phyloP scores from a whole-genome alignment of 2,797 vertebrate genomes.

The Coreius guichenoti region DNA sequence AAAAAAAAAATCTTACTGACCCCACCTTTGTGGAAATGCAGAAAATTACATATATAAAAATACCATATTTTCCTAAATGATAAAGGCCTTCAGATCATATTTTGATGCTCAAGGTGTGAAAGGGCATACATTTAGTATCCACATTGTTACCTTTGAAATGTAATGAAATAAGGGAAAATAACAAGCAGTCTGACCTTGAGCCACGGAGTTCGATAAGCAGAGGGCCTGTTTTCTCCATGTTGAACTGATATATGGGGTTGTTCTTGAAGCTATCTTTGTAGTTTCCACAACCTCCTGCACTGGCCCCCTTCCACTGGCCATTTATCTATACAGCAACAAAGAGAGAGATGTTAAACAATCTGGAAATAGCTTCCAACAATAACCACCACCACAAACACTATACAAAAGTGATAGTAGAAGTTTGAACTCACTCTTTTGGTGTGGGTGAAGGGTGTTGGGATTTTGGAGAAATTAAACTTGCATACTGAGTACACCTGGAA shows the following conservation, averaged over 20 bases:
- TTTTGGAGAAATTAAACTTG: constrained; percentile 96
- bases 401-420: not conserved
- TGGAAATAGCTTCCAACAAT: not conserved
- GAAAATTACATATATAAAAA: not conserved
- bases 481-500: constrained; percentile 91
- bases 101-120: not conserved
- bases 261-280: constrained; percentile 93
- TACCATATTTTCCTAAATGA: not conserved
- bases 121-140: not conserved
- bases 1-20: not conserved
- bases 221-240: constrained; percentile 88
- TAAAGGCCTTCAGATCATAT: not conserved
- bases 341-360: not conserved
- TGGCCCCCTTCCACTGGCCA: constrained; percentile 93
- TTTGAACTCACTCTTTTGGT: constrained; percentile 86
- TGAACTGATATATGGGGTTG: constrained; percentile 95
- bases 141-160: not conserved
- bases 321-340: constrained; percentile 82
- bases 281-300: constrained; percentile 95
- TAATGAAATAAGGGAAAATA: not conserved
- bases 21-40: not conserved
- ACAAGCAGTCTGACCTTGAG: constrained; percentile 83
- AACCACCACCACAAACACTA: not conserved
- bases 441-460: constrained; percentile 90
- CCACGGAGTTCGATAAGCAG: constrained; percentile 92